phyloP scores from a whole-genome alignment of 2,888 invertebrate genomes.

The Anagyrus pseudococci region DNA sequence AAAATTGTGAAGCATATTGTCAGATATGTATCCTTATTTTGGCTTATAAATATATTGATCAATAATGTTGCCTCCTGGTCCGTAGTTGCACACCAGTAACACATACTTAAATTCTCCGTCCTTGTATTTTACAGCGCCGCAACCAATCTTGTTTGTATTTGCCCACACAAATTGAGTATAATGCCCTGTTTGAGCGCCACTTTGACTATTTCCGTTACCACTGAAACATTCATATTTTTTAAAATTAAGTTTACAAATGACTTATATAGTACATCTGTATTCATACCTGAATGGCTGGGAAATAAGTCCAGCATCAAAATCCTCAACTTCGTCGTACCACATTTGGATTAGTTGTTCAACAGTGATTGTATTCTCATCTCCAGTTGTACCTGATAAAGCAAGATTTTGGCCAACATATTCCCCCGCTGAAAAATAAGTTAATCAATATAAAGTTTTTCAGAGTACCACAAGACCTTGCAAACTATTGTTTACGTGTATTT shows the following conservation, averaged over 20 bases:
- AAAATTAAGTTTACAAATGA: slow-evolving; percentile 5
- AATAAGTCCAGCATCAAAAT: slow-evolving; percentile 47
- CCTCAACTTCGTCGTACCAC: slow-evolving; percentile 59
- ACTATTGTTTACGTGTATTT: slow-evolving; percentile 47
- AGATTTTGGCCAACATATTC: slow-evolving; percentile 61
- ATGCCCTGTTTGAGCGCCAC: slow-evolving; percentile 48
- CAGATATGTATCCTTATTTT: too few relatives aligned
- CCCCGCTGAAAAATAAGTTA: slow-evolving; percentile 40
- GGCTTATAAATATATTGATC: slow-evolving; percentile 49
- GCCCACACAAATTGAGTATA: slow-evolving; percentile 63
- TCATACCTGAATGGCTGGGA: slow-evolving; percentile 8
- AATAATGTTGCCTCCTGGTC: slow-evolving; percentile 55
- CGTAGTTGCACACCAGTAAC: slow-evolving; percentile 58
- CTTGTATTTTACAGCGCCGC: slow-evolving; percentile 59
- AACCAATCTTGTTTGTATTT: slow-evolving; percentile 60
- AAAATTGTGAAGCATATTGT: too few relatives aligned
- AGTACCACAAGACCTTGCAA: neutral
- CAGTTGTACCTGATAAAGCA: slow-evolving; percentile 41
- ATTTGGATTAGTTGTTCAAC: slow-evolving; percentile 38
- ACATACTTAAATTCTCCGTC: slow-evolving; percentile 40
- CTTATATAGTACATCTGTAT: slow-evolving; percentile 18
- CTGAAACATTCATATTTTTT: neutral
- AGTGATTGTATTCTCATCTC: neutral
- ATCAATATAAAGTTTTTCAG: neutral
- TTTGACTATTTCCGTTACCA: too few relatives aligned